Evolutionary conservation across 2,113 vertebrate species (phyloP).

Genomic region (Calonectris borealis): DNA sequence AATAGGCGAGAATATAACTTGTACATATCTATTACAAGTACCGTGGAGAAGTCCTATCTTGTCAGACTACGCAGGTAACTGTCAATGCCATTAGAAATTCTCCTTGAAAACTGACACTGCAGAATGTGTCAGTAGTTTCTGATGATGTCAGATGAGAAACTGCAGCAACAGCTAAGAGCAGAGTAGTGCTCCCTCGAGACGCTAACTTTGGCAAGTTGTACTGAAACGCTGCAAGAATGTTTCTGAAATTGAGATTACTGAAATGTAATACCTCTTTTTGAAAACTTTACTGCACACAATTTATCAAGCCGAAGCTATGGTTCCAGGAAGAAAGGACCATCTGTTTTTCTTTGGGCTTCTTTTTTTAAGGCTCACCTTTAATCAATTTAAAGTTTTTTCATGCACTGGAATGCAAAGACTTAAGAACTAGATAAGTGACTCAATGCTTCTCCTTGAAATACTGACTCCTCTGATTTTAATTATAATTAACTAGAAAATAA

Average conservation of each 20-base stretch:
- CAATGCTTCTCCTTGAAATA: background rate
- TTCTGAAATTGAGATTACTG: constrained; percentile 52
- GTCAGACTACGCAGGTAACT: background rate
- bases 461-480: background rate
- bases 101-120: constrained; percentile 27
- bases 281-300: constrained; percentile 39
- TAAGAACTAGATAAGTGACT: background rate
- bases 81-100: constrained; percentile 13
- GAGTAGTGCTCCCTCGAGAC: background rate
- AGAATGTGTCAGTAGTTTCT: constrained; percentile 17
- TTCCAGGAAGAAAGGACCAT: constrained; percentile 44
- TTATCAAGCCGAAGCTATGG: constrained; percentile 19
- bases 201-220: background rate
- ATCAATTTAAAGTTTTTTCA: background rate
- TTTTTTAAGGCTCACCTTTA: constrained; percentile 17
- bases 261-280: background rate
- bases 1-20: background rate
- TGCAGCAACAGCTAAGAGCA: constrained; percentile 14
- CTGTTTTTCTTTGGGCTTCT: constrained; percentile 20
- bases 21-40: background rate
- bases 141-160: constrained; percentile 52
- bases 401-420: constrained; percentile 7
- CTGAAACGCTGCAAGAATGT: constrained; percentile 10
- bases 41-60: background rate
- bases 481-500: constrained; percentile 20